A percentile compares a stretch with the other conserved stretches of the same genome.
Conservation (phyloP, 2,888 invertebrate species). For the Dione juno region DNA sequence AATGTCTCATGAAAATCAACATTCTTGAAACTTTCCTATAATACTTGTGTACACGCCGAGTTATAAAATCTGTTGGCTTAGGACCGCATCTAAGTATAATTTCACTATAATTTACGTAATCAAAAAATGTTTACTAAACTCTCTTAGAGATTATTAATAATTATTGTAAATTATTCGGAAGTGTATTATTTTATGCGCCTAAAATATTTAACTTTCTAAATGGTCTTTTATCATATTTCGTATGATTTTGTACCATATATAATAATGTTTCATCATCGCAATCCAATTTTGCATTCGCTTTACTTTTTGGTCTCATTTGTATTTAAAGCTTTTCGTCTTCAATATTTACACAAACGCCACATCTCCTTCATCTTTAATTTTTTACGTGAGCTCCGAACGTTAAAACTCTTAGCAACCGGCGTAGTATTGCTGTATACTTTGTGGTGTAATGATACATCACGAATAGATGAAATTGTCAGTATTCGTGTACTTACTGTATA, state of each 20-base stretch:
- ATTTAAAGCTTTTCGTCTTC: constrained; percentile 47
- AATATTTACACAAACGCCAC: constrained; percentile 50
- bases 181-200: not conserved
- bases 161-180: not conserved
- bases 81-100: constrained; percentile 50
- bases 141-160: not conserved
- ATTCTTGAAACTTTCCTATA: constrained; percentile 10
- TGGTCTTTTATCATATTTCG: no score
- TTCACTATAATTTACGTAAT: constrained; percentile 55
- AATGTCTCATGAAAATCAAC: not conserved
- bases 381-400: constrained; percentile 50
- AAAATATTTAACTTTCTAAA: not conserved
- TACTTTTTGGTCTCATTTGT: no score
- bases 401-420: constrained; percentile 43
- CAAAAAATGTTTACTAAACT: constrained; percentile 51
- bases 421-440: constrained; percentile 43
- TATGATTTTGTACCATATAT: no score
- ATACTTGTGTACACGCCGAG: not conserved
- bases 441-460: constrained; percentile 42
- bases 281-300: no score
- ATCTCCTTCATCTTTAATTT: constrained; percentile 51
- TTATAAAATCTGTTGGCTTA: constrained; percentile 51
- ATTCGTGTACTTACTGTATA: no score
- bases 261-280: no score
- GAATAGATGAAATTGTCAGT: constrained; percentile 19